These are phyloP conservation scores for Clamator glandarius DNA, from an alignment of 2,797 vertebrate species.

Conservation along the genomic window DNA sequence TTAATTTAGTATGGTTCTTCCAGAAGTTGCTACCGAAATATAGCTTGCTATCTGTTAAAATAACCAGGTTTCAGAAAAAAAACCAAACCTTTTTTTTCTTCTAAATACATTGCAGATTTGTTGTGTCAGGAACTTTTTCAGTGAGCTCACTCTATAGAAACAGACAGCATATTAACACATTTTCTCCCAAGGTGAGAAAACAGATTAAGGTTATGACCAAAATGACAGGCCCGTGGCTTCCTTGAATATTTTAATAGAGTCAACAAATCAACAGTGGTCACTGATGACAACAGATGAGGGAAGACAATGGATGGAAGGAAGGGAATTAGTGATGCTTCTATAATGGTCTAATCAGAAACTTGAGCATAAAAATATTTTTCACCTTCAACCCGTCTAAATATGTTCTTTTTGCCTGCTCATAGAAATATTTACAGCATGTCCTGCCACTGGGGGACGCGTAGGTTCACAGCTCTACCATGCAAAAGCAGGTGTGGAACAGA, in stretches of 20 bases:
- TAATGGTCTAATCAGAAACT: conserved; percentile 46
- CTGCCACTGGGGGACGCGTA: neutral
- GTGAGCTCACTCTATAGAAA: conserved; percentile 16
- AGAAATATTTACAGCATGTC: neutral
- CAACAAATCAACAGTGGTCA: conserved; percentile 67
- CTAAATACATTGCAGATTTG: neutral
- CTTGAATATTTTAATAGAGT: conserved; percentile 67
- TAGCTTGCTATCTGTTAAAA: neutral
- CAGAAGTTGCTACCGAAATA: neutral
- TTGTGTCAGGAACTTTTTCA: conserved; percentile 28
- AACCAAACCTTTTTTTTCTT: neutral
- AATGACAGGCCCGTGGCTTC: conserved; percentile 65
- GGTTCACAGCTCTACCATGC: neutral
- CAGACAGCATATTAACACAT: conserved; percentile 50
- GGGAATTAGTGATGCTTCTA: conserved; percentile 50
- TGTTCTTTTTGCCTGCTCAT: conserved; percentile 3
- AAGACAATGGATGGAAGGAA: conserved; percentile 45
- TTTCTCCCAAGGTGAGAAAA: conserved; percentile 74
- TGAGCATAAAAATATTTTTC: conserved; percentile 42
- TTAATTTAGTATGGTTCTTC: neutral
- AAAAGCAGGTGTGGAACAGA: conserved; percentile 1
- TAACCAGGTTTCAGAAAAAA: neutral
- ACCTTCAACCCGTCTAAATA: conserved; percentile 40
- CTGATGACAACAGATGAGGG: conserved; percentile 58
- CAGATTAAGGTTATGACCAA: conserved; percentile 73